phyloP scores from a whole-genome alignment of 1,140 invertebrate species.

The Nylanderia fulva region DNA sequence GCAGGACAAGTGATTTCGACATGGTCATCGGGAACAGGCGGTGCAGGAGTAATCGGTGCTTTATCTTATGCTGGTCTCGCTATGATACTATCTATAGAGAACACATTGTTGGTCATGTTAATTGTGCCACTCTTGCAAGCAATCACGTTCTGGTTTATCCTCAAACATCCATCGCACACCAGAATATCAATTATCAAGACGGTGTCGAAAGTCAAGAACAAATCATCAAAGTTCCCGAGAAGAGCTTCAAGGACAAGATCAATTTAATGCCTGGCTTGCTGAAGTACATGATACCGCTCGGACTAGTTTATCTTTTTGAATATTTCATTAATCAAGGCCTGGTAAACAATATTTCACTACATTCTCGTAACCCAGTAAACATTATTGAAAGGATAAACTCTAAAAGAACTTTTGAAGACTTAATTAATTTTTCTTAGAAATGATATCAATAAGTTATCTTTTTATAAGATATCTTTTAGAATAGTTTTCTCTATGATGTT shows the following conservation, averaged over 20 bases:
- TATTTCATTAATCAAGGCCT: conserved; percentile 97
- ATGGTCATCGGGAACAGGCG: conserved; percentile 95
- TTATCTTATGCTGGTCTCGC: conserved; percentile 90
- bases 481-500: too few species aligned
- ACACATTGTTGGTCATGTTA: conserved; percentile 91
- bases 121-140: conserved; percentile 90
- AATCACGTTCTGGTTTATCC: conserved; percentile 88
- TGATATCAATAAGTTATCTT: too few species aligned
- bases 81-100: conserved; percentile 87
- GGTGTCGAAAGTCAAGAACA: conserved; percentile 81
- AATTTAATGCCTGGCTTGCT: conserved; percentile 88
- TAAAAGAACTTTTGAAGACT: too few species aligned
- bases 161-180: conserved; percentile 80
- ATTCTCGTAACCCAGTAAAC: too few species aligned
- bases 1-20: conserved; percentile 92
- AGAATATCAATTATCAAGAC: conserved; percentile 73
- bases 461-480: too few species aligned
- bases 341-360: conserved; percentile 85
- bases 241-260: conserved; percentile 87
- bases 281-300: conserved; percentile 93
- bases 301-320: conserved; percentile 94
- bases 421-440: too few species aligned
- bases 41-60: conserved; percentile 93
- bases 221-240: conserved; percentile 79
- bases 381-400: too few species aligned